Evolutionary conservation across 2,888 invertebrate species (phyloP).

Genomic region (Pantelozetes paolii): DNA sequence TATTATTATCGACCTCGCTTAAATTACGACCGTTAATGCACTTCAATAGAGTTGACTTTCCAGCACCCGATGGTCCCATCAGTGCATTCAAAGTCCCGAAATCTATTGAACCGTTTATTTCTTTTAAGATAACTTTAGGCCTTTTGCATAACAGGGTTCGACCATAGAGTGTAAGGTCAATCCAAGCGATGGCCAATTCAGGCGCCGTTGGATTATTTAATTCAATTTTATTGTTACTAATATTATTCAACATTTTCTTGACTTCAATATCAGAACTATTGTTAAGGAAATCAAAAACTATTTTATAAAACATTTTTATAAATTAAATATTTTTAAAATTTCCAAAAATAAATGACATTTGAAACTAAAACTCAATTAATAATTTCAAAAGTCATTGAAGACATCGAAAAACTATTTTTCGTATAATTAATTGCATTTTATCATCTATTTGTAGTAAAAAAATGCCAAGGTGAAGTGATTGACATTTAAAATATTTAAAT

Average conservation of each 20-base stretch:
- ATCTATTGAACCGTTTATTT: conserved; percentile 9
- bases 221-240: neutral
- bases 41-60: conserved; percentile 29
- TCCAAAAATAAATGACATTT: too few species aligned
- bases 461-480: too few species aligned
- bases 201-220: neutral
- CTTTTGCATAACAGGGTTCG: neutral
- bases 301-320: too few species aligned
- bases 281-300: too few species aligned
- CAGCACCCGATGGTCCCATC: conserved; percentile 34
- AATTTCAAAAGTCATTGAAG: too few species aligned
- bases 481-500: too few species aligned
- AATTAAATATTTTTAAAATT: too few species aligned
- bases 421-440: too few species aligned
- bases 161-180: conserved; percentile 10
- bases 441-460: too few species aligned
- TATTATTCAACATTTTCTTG: neutral
- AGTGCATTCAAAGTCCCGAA: conserved; percentile 23
- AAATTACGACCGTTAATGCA: conserved; percentile 19
- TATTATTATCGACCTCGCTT: neutral
- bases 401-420: too few species aligned
- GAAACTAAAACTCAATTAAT: too few species aligned
- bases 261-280: too few species aligned
- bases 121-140: neutral
- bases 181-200: conserved; percentile 33